Evolutionary conservation across 2,888 invertebrate genomes (phyloP), one percentile per base, ranked within the genome.

Genomic region (Galerucella calmariensis): DNA sequence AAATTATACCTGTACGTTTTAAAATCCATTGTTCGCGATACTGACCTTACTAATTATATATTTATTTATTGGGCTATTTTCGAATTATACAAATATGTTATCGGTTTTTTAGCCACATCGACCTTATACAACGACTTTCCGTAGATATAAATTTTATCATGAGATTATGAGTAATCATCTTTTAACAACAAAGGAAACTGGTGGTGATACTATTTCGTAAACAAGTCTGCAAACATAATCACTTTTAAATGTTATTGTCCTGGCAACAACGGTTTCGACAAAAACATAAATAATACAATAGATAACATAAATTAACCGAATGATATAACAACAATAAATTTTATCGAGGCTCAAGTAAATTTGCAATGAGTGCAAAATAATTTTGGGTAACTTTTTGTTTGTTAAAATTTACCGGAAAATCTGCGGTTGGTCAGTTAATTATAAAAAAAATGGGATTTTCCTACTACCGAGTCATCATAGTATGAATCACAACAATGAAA

Each of bases 401-500:
- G 8, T 14, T 12, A 10, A 24, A 12, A 5, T 51, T 51, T 1
- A 14, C 51, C 14, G 35, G 35, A 35, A 35, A 35, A 35, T 35
- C 1, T 46, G 46, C 5, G 12, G 58, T 58, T 24, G 58, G 24
- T 58, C 24, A 58, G 24, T 58, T 16, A 5, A n/a, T 11, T 16
- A 24, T 11, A 58, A 58, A 58, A 20, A 46, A 65, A 66, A 58
- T 56, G n/a, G 78, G 77, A 73, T 77, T 78, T 78, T 77, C 78
- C 78, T 74, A 75, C 76, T 74, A 75, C 75, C 41, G 66, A 69
- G 75, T 75, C 51, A 8, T 35, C 35, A 48, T 66, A 66, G 67
- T 41, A 71, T 78, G 78, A 78, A 77, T 78, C 78, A 78, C 63
- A 77, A 75, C 78, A 78, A 78, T 77, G 70, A 72, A 74, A 74